Conservation (phyloP, 2,888 invertebrate species). For the Spilosoma lubricipeda region DNA sequence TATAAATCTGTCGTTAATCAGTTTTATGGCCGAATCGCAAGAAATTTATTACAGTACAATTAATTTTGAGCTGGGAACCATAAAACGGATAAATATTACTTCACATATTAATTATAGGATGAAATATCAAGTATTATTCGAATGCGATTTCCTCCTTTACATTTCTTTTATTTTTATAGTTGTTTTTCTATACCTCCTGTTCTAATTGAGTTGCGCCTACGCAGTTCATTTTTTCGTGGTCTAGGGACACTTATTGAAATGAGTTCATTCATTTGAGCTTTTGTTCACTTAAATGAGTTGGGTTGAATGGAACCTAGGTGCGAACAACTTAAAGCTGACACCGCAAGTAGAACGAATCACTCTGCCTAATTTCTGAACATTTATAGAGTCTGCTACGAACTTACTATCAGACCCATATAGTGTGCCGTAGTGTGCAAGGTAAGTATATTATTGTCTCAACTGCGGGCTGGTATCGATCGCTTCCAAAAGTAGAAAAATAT, state of each 20-base stretch:
- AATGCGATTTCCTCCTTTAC: too few relatives aligned
- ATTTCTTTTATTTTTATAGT: too few relatives aligned
- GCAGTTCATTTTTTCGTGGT: not conserved
- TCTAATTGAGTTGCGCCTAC: not conserved
- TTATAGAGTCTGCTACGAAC: not conserved
- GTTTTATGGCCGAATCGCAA: too few relatives aligned
- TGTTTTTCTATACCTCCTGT: not conserved
- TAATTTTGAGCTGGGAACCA: too few relatives aligned
- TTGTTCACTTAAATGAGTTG: too few relatives aligned
- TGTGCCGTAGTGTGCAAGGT: not conserved
- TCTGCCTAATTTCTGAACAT: not conserved
- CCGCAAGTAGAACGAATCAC: too few relatives aligned
- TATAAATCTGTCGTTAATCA: too few relatives aligned
- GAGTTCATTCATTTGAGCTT: not conserved
- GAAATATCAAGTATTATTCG: too few relatives aligned
- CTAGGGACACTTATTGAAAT: not conserved
- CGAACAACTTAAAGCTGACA: too few relatives aligned
- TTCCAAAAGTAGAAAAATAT: slow-evolving; percentile 20
- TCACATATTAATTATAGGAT: too few relatives aligned
- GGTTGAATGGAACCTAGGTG: too few relatives aligned
- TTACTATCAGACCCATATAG: not conserved
- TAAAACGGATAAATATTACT: not conserved
- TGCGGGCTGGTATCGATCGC: not conserved
- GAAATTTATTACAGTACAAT: too few relatives aligned
- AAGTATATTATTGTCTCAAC: not conserved